Evolutionary conservation across 2,113 vertebrate genomes (phyloP), one percentile per base, ranked within the genome.

Genomic region (Myrmophylax atrothorax): DNA sequence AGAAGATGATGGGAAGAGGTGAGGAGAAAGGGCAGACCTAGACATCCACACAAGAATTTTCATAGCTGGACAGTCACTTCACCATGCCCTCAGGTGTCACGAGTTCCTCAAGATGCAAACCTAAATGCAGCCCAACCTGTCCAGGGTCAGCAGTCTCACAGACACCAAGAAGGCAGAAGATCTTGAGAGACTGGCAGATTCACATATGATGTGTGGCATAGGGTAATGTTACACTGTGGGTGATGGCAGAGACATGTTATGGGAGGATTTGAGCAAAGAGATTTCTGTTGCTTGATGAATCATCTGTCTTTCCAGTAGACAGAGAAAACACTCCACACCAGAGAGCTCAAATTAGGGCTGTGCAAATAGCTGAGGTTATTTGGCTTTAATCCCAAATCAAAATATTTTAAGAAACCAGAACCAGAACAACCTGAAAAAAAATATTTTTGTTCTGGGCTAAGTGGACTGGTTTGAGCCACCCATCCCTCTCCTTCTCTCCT

Each of bases 321-420:
- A 67, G 56, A 95, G 68, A 72, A 72, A 95, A 84, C 85, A 93
- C 83, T 46, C 33, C 52, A 20, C 55, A 73, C 59, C 42, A 67
- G 47, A 85, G 75, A 82, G 66, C 66, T 82, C 84, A 78, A 55
- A 76, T 88, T 44, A 88, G 47, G 53, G 40, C 44, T 83, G 58
- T 83, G 58, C 66, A 90, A 89, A 91, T 55, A 91, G 47, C 42
- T 82, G 77, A 68, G 35, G 2, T 19, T 74, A 91, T 75, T 91
- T 92, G 78, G 81, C 68, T 85, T 95, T 63, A 56, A 63, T 89
- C 66, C 77, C 68, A 91, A 93, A 78, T 87, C 13, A 91, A 91
- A 95, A 96, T 95, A 94, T 96, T 96, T 96, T 74, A 94, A 89
- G 73, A 92, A 91, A 74, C 38, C 31, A 33, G 40, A 89, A 92